Conservation (phyloP, 1,140 invertebrate genomes). For the Cydia splendana region DNA sequence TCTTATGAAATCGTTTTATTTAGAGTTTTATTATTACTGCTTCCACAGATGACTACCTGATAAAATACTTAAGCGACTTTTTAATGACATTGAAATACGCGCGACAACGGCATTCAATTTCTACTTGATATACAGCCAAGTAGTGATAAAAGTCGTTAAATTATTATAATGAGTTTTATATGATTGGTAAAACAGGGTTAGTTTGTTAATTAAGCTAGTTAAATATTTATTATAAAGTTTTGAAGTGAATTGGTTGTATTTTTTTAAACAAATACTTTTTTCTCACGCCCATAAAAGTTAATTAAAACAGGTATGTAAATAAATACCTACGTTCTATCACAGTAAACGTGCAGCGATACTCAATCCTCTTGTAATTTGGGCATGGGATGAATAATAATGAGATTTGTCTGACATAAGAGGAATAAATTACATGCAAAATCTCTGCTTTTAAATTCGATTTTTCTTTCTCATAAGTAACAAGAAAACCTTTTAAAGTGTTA, state of each 20-base stretch:
- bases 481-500: too few relatives aligned
- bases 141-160: neutral
- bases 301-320: neutral
- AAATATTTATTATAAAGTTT: too few relatives aligned
- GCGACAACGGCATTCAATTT: neutral
- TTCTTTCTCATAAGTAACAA: too few relatives aligned
- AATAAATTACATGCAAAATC: neutral
- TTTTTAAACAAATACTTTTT: neutral
- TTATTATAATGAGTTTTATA: too few relatives aligned
- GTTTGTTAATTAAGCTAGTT: too few relatives aligned
- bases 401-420: neutral
- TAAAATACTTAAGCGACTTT: neutral
- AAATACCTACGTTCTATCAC: neutral
- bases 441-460: neutral
- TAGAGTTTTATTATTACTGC: neutral
- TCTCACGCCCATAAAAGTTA: neutral
- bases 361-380: constrained; percentile 23
- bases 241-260: neutral
- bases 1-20: neutral
- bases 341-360: constrained; percentile 23
- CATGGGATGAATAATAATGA: constrained; percentile 6
- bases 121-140: neutral
- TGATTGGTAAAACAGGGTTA: too few relatives aligned
- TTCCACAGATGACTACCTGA: neutral
- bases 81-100: neutral